Base-by-base conservation (phyloP, 1,140 invertebrate species). In the Sinonovacula constricta region DNA sequence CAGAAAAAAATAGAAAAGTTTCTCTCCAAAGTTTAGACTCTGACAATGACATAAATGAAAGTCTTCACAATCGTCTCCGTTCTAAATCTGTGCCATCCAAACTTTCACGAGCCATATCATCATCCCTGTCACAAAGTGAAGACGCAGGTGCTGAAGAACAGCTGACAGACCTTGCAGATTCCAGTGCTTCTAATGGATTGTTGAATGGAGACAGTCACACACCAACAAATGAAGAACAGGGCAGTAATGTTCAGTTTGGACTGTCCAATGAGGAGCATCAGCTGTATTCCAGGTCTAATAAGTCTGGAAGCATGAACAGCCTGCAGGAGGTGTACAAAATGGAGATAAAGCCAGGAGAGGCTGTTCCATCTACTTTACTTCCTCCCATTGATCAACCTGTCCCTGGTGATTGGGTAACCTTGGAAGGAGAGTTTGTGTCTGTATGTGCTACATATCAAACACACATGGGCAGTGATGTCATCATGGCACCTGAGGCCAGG, bases 381-480 rank as follows among this genome's bases (percentile, higher is more conserved):
- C 95, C 96, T 0, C 93, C 95, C 4, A 89, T 98, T 2, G 93
- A 94, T 68, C 93, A 96, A 28, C 93, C 95, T 14, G 90, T 97
- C 34, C 95, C 96, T 0, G 89, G 91, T 22, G 91, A 92, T 67
- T 98, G 97, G 97, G 92, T 93, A 3, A 94, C 94, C 59, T 92
- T 96, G 67, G 93, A 97, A 83, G 96, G 85, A 3, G 94, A 97
- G 83, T 99, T 98, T 90, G 92, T 98, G 0, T 94, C 97, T 93
- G 95, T 98, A 1, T 95, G 97, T 85, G 95, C 96, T 14, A 93
- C 94, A 0, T 97, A 97, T 91, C 96, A 97, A 86, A 94, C 95
- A 0, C 96, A 98, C 91, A 93, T 99, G 33, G 94, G 95, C 4
- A 94, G 95, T 79, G 96, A 98, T 88, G 94, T 95, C 69, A 91